Conservation (phyloP, 2,888 invertebrate species). For the Nezara viridula region DNA sequence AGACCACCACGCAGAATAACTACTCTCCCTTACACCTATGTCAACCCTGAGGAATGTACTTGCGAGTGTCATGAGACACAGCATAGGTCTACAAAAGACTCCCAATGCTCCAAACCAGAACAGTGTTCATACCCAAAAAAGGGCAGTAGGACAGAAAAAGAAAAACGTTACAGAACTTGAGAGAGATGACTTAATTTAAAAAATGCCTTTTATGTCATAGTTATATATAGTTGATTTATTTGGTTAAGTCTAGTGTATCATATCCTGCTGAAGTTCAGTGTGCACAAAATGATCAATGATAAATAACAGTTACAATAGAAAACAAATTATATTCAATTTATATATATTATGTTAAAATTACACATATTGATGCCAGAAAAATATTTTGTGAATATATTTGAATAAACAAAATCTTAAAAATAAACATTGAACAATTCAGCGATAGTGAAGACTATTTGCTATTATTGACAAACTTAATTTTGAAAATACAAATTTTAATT, state of each 20-base stretch:
- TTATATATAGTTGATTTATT: constrained; percentile 24
- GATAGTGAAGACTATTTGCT: too few species aligned
- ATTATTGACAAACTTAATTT: not conserved
- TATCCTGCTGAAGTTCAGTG: not conserved
- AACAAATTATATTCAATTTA: not conserved
- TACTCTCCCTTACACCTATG: constrained; percentile 85
- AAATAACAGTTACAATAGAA: not conserved
- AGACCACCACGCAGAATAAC: constrained; percentile 87
- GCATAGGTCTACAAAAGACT: constrained; percentile 48
- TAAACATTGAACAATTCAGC: too few species aligned
- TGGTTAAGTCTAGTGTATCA: constrained; percentile 22
- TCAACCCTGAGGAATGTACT: constrained; percentile 88
- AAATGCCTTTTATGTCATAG: constrained; percentile 51
- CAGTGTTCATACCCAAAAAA: constrained; percentile 61
- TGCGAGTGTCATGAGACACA: constrained; percentile 85
- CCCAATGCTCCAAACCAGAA: constrained; percentile 61
- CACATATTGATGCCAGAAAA: not conserved
- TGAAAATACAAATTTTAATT: not conserved
- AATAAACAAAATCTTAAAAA: too few species aligned
- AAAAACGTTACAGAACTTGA: constrained; percentile 62
- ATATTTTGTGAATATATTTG: not conserved
- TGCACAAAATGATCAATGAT: not conserved
- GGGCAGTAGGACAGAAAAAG: constrained; percentile 61
- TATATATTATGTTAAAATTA: not conserved
- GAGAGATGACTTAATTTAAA: constrained; percentile 44